phyloP scores from a whole-genome alignment of 1,140 invertebrate species.

The Portunus trituberculatus region DNA sequence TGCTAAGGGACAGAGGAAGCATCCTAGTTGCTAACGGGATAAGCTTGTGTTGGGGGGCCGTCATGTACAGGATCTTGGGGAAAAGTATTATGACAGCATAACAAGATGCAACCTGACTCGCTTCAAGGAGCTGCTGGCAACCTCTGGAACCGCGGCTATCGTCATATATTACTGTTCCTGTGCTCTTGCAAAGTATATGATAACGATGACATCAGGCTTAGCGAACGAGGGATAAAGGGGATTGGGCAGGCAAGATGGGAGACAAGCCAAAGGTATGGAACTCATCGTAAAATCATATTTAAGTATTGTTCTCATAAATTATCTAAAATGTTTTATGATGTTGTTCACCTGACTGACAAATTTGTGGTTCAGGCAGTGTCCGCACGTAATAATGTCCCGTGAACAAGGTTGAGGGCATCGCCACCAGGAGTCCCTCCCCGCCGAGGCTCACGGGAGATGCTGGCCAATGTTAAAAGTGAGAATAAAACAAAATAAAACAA shows the following conservation, averaged over 20 bases:
- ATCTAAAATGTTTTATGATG: background rate
- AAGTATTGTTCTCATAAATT: background rate
- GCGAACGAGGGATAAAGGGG: background rate
- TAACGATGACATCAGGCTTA: background rate
- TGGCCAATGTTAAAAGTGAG: background rate
- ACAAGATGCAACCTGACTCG: constrained; percentile 10
- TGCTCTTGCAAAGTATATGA: background rate
- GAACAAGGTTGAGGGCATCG: background rate
- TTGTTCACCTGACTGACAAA: background rate
- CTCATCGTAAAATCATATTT: background rate
- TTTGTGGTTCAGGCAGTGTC: background rate
- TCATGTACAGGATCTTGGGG: background rate
- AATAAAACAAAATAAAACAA: background rate
- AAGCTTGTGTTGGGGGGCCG: constrained; percentile 7
- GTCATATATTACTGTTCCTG: background rate
- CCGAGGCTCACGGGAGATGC: background rate
- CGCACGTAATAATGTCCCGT: background rate
- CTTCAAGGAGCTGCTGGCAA: constrained; percentile 16
- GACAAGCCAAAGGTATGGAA: background rate
- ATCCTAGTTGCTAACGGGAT: background rate
- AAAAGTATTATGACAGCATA: constrained; percentile 4
- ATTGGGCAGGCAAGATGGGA: background rate
- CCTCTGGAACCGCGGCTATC: background rate
- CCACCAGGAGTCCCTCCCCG: background rate
- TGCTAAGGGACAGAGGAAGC: background rate